A percentile compares a stretch with the other conserved stretches of the same genome.
Conservation (phyloP, 2,797 vertebrate species). For the Botia kubotai region DNA sequence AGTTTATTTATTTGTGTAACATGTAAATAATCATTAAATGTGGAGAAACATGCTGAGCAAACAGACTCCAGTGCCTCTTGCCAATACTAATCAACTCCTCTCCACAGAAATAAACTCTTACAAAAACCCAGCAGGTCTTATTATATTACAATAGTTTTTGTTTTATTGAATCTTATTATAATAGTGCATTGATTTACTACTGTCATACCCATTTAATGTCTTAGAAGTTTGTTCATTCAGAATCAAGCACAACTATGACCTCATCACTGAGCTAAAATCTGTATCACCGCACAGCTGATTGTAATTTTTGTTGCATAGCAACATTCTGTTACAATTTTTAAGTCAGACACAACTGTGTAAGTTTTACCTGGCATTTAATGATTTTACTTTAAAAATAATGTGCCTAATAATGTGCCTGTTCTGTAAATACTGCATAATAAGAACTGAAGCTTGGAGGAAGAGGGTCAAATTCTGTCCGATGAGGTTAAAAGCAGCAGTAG, state of each 20-base stretch:
- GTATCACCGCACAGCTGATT: not conserved
- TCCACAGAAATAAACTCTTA: not conserved
- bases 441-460: too few relatives aligned
- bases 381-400: too few relatives aligned
- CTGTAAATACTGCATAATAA: too few relatives aligned
- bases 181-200: not conserved
- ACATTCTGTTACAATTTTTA: too few relatives aligned
- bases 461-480: too few relatives aligned
- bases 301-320: too few relatives aligned
- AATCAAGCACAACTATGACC: not conserved
- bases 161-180: not conserved
- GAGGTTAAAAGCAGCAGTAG: too few relatives aligned
- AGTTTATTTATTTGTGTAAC: slow-evolving; percentile 70
- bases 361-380: too few relatives aligned
- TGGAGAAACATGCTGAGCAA: slow-evolving; percentile 69
- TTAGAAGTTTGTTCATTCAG: not conserved
- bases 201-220: not conserved
- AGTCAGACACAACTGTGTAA: too few relatives aligned
- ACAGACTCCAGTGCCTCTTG: slow-evolving; percentile 64
- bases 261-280: not conserved
- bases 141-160: not conserved
- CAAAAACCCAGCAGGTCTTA: slow-evolving; percentile 8
- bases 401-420: too few relatives aligned
- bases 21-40: slow-evolving; percentile 70
- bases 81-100: slow-evolving; percentile 69